Conservation (phyloP, 2,797 vertebrate species). For the Gallinago nigripennis region DNA sequence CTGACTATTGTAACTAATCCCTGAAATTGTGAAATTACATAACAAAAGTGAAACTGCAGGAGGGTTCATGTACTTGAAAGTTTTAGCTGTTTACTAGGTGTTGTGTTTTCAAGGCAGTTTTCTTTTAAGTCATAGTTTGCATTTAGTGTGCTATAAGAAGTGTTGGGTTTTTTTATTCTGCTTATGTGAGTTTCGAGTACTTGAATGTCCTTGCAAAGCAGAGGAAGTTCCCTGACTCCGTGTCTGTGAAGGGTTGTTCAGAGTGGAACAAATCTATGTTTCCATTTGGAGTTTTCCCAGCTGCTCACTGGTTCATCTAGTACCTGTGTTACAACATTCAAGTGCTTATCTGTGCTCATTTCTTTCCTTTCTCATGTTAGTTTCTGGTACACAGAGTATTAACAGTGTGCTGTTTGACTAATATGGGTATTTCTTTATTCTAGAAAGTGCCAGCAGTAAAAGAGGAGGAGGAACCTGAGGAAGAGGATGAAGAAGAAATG, state of each 20-base stretch:
- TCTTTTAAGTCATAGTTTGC: background rate
- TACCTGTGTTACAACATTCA: background rate
- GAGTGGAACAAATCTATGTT: background rate
- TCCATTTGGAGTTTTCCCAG: background rate
- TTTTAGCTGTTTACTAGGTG: background rate
- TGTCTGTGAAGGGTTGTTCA: background rate
- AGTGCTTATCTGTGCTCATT: background rate
- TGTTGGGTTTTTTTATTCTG: background rate
- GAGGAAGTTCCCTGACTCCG: background rate
- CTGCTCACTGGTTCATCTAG: background rate
- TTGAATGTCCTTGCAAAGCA: background rate
- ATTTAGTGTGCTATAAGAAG: background rate
- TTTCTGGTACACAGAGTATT: background rate
- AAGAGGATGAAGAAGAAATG: conserved; percentile 97
- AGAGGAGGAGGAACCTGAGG: conserved; percentile 95
- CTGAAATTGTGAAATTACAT: background rate
- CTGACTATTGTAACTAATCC: background rate
- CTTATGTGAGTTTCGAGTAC: background rate
- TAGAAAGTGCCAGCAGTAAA: conserved; percentile 90
- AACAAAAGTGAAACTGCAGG: background rate
- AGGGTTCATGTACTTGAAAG: background rate
- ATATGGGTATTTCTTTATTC: background rate
- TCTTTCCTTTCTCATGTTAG: background rate
- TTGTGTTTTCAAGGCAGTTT: background rate
- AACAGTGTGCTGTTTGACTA: background rate